Percentiles rank a stretch among this genome's conserved stretches.
Conservation (phyloP, 1,140 invertebrate genomes). For the Glomeris maerens region DNA sequence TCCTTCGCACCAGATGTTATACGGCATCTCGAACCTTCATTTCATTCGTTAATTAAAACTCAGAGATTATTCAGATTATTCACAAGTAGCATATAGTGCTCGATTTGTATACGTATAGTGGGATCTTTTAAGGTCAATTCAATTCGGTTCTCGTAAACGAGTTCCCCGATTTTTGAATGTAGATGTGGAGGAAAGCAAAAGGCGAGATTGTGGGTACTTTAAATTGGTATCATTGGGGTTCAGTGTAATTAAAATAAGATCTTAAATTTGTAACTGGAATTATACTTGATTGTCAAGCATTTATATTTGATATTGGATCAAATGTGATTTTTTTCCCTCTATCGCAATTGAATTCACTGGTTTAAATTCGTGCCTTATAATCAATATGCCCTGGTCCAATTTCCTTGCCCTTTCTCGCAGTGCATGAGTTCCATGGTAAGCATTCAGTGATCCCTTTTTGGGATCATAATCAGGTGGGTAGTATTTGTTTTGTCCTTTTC, state of each 20-base stretch:
- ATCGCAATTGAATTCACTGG: background rate
- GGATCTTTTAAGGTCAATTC: background rate
- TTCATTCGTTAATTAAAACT: background rate
- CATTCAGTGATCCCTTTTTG: constrained; percentile 77
- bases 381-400: constrained; percentile 87
- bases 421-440: constrained; percentile 83
- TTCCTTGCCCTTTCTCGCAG: constrained; percentile 87
- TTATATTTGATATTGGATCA: background rate
- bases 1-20: constrained; percentile 98
- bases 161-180: background rate
- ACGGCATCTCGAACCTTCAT: constrained; percentile 93
- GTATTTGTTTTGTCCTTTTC: constrained; percentile 94
- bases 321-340: constrained; percentile 2
- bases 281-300: background rate
- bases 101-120: background rate
- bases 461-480: constrained; percentile 99
- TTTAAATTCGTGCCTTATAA: constrained; percentile 49
- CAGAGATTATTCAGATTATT: background rate
- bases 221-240: background rate
- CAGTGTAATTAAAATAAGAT: background rate
- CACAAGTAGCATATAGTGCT: constrained; percentile 1
- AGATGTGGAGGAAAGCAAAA: background rate
- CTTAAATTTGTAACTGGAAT: background rate
- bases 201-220: background rate
- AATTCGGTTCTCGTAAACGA: background rate